Percentiles rank a stretch among this genome's conserved stretches.
phyloP scores from a whole-genome alignment of 2,888 invertebrate species.

The Perizoma affinitatum region DNA sequence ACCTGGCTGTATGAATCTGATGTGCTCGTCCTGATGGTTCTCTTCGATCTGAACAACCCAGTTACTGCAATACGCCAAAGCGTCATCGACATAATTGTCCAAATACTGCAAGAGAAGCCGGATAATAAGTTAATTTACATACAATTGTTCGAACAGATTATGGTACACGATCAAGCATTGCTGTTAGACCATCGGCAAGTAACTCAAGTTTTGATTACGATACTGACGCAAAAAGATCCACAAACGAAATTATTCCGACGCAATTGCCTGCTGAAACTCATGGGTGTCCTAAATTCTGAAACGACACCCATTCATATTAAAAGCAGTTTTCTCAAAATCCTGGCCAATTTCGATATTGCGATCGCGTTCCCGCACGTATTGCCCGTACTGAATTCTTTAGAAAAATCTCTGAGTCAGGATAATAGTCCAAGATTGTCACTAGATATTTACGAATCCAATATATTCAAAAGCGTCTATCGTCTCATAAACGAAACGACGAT shows the following conservation, averaged over 20 bases:
- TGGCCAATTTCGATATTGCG: slow-evolving; percentile 73
- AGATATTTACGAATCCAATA: slow-evolving; percentile 78
- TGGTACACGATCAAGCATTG: slow-evolving; percentile 84
- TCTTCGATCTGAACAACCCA: slow-evolving; percentile 83
- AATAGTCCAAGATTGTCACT: slow-evolving; percentile 58
- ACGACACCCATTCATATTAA: slow-evolving; percentile 72
- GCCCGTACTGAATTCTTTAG: slow-evolving; percentile 54
- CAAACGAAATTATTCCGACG: slow-evolving; percentile 69
- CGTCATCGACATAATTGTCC: slow-evolving; percentile 80
- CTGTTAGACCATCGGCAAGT: slow-evolving; percentile 87
- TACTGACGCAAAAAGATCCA: slow-evolving; percentile 82
- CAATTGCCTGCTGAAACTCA: slow-evolving; percentile 65
- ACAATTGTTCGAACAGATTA: slow-evolving; percentile 74
- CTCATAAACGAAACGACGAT: slow-evolving; percentile 82
- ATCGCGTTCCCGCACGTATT: slow-evolving; percentile 69
- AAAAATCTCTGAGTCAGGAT: slow-evolving; percentile 45
- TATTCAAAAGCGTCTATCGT: slow-evolving; percentile 81
- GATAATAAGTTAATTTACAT: slow-evolving; percentile 68
- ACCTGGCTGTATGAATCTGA: slow-evolving; percentile 72
- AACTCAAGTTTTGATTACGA: slow-evolving; percentile 84
- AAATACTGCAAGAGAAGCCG: slow-evolving; percentile 56
- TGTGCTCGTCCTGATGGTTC: slow-evolving; percentile 79
- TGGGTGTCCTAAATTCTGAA: slow-evolving; percentile 60
- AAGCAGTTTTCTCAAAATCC: slow-evolving; percentile 73
- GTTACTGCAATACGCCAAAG: slow-evolving; percentile 81